Conservation (phyloP, 2,113 vertebrate species). For the Vidua chalybeata region DNA sequence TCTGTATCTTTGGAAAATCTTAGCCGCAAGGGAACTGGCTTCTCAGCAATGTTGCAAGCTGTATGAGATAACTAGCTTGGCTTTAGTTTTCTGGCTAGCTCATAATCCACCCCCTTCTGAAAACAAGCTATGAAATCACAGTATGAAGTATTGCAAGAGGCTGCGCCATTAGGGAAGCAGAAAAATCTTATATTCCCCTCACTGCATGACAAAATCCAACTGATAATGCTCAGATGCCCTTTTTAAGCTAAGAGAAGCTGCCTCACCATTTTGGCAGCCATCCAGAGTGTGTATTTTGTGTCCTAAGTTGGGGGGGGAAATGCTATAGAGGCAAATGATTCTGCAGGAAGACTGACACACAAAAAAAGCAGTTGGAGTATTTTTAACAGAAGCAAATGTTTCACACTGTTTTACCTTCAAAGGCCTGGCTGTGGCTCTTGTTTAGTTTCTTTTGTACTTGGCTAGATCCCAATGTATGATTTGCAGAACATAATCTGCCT, state of each 20-base stretch:
- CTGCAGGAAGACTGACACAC: not conserved
- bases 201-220: not conserved
- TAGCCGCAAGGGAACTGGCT: not conserved
- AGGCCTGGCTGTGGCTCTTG: conserved; percentile 16
- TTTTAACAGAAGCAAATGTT: conserved; percentile 45
- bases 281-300: not conserved
- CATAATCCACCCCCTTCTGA: not conserved
- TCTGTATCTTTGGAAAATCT: not conserved
- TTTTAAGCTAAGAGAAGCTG: not conserved
- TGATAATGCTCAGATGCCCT: not conserved
- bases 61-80: conserved; percentile 33
- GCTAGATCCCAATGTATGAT: not conserved
- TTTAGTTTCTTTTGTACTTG: conserved; percentile 47
- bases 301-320: not conserved
- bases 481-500: conserved; percentile 30
- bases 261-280: conserved; percentile 2
- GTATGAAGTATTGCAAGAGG: not conserved
- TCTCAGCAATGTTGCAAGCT: not conserved
- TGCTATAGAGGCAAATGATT: not conserved
- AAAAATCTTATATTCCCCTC: not conserved
- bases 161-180: not conserved
- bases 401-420: conserved; percentile 46
- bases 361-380: not conserved
- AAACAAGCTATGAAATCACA: not conserved
- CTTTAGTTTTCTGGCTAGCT: not conserved